Conservation (phyloP, 2,888 invertebrate species). For the Brachypalpus laphriformis region DNA sequence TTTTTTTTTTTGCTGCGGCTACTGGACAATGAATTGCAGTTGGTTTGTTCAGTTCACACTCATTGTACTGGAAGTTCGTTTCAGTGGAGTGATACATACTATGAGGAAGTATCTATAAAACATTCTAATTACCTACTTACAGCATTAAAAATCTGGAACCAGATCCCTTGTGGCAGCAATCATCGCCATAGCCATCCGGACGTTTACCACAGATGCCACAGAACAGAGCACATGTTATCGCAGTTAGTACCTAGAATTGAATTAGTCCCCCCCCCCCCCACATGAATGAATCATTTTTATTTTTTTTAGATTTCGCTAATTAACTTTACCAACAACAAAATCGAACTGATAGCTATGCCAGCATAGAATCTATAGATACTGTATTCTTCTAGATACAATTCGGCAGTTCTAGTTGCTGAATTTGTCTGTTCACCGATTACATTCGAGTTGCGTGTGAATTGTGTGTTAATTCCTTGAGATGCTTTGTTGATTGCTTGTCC, state of each 20-base stretch:
- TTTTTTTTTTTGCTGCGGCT: no score
- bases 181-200: conserved; percentile 91
- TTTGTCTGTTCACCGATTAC: conserved; percentile 78
- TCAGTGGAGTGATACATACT: no score
- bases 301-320: background rate
- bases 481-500: conserved; percentile 78
- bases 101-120: no score
- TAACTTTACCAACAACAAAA: conserved; percentile 85
- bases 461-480: conserved; percentile 80
- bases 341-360: conserved; percentile 88
- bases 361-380: conserved; percentile 87
- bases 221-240: conserved; percentile 90
- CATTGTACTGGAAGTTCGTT: background rate
- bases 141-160: conserved; percentile 92
- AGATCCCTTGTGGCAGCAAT: conserved; percentile 93
- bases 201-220: conserved; percentile 96
- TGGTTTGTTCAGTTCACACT: background rate
- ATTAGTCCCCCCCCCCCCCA: no score
- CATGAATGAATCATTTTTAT: no score
- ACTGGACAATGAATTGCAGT: no score
- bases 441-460: conserved; percentile 81
- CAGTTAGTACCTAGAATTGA: conserved; percentile 86
- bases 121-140: conserved; percentile 86
- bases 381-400: conserved; percentile 82
- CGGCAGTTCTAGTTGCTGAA: conserved; percentile 76